These are phyloP conservation scores for Andrena trimmerana DNA, from an alignment of 2,888 invertebrate genomes.

Conservation along the genomic window DNA sequence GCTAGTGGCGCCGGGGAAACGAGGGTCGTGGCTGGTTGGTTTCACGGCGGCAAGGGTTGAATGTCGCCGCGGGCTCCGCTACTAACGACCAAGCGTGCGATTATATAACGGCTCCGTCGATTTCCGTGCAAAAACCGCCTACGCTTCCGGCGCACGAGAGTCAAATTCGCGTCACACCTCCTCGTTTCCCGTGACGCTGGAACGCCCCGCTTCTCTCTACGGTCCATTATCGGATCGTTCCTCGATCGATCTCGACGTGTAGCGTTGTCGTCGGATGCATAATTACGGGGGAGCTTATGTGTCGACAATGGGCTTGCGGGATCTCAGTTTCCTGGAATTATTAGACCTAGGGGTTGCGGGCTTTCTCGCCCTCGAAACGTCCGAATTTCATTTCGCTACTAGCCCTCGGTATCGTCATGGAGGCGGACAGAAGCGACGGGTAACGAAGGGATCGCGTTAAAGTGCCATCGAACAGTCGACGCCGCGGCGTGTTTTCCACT, in stretches of 20 bases:
- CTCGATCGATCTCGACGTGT: constrained; percentile 8
- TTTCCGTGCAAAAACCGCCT: constrained; percentile 75
- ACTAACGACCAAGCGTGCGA: constrained; percentile 78
- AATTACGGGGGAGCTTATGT: constrained; percentile 26
- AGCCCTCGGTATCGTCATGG: not conserved
- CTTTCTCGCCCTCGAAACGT: too few relatives aligned
- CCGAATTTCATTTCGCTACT: too few relatives aligned
- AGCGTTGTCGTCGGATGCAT: constrained; percentile 24
- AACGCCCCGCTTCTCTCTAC: constrained; percentile 27
- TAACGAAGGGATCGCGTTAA: constrained; percentile 31
- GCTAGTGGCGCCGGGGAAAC: constrained; percentile 57
- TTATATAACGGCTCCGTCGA: constrained; percentile 73
- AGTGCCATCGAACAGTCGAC: constrained; percentile 44
- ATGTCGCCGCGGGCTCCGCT: constrained; percentile 76
- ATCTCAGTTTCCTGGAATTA: constrained; percentile 7
- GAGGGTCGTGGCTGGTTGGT: constrained; percentile 68
- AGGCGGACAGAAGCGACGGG: constrained; percentile 10
- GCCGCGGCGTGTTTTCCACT: constrained; percentile 49
- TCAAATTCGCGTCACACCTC: constrained; percentile 54
- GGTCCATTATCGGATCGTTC: constrained; percentile 47
- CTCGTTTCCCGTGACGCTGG: constrained; percentile 42
- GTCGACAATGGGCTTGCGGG: constrained; percentile 24
- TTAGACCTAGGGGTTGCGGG: not conserved
- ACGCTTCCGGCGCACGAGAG: constrained; percentile 69
- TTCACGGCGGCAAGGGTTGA: constrained; percentile 77